These are phyloP conservation scores for Globodera ellingtonae DNA, from an alignment of 1,140 invertebrate species.

Conservation along the genomic window DNA sequence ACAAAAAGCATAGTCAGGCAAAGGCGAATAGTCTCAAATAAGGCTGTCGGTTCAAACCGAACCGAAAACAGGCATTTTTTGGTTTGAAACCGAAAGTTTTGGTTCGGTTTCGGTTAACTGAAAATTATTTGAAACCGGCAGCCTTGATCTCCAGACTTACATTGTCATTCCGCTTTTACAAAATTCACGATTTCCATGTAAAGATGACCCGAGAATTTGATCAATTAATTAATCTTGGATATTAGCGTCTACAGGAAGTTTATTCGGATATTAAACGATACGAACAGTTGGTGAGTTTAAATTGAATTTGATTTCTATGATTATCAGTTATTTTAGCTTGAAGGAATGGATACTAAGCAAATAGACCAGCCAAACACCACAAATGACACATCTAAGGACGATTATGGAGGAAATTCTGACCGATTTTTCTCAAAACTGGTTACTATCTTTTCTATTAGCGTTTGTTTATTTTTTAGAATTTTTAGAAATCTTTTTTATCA, in stretches of 20 bases:
- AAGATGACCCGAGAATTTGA: slow-evolving; percentile 18
- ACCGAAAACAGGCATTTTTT: no score
- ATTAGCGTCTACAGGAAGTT: slow-evolving; percentile 21
- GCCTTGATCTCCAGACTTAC: background rate
- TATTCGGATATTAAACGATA: slow-evolving; percentile 21
- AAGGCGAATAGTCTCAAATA: background rate
- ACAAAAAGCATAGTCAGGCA: background rate
- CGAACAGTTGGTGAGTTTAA: slow-evolving; percentile 10
- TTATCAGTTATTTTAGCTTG: background rate
- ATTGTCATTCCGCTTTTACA: background rate
- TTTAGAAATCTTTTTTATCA: no score
- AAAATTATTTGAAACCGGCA: no score
- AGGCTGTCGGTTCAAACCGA: no score
- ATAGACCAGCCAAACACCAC: background rate
- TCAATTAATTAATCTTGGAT: slow-evolving; percentile 22
- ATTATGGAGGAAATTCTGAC: background rate
- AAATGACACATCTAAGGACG: background rate
- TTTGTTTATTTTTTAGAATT: no score
- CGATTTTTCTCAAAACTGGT: background rate
- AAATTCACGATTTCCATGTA: background rate
- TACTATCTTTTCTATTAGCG: no score
- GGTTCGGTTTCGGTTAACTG: no score
- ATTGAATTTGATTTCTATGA: background rate
- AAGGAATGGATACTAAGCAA: background rate
- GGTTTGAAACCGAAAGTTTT: no score